Base-by-base conservation (phyloP, 2,888 invertebrate species). In the Dasysyrphus tricinctus region DNA sequence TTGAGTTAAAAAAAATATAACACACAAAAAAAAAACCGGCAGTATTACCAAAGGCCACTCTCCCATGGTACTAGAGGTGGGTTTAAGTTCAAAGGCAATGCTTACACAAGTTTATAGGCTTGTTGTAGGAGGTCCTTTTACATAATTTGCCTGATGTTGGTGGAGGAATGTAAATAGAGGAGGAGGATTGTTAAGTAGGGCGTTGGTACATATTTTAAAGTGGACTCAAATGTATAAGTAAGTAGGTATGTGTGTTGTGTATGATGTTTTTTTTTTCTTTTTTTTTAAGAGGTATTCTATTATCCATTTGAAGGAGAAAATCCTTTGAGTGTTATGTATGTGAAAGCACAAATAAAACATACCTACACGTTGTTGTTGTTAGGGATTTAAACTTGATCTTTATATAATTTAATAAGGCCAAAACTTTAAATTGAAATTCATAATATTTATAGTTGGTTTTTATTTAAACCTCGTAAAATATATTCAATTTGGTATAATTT, bases 81-180 rank as follows among this genome's bases (percentile, higher is more conserved):
- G 75, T 72, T 75, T 75, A 54, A 61, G 80, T 84, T 80, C 67
- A 80, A 76, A 76, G 47, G 76, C 72, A 76, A 61, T 80, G 70
- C 65, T 79, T 37, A 79, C 49, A 80, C 69, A 70, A 65, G 65
- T 70, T 75, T 80, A 80, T 75, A 65, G 70, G 51, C 47, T 69
- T 79, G 73, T 70, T 70, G 74, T 39, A 76, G 75, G 65, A 80
- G 72, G 65, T 67, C 42, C 51, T 80, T 69, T 54, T 69, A 49
- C 47, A 65, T 67, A 16, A 32, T 65, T 37, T 56, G 39, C 67
- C 51, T 54, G 24, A 24, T 24, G 39, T 39, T n/a, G 5, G 78
- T 37, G 16, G 47, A 51, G 9, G 59, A 44, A 44, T 24, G 32
- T 24, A 37, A 42, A 61, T 37, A 47, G 16, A 47, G 54, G 47